Conservation (phyloP, 2,797 vertebrate species). For the Sebastes vulpes region DNA sequence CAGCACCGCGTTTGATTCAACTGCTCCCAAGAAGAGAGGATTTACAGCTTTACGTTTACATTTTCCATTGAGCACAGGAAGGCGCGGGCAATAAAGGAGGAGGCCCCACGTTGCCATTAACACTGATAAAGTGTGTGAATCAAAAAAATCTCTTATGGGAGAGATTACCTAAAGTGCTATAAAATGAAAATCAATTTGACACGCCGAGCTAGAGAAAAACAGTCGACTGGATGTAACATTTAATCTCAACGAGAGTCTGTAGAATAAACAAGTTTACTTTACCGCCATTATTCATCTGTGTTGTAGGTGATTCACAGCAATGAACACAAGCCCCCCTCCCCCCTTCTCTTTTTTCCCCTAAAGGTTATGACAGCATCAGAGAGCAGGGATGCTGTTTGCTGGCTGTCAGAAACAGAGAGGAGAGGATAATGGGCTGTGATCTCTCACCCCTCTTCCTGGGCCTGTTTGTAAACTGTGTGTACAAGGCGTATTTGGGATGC, state of each 20-base stretch:
- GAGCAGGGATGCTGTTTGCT: constrained; percentile 60
- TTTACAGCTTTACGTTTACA: constrained; percentile 47
- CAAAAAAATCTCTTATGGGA: constrained; percentile 20
- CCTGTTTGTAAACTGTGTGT: constrained; percentile 71
- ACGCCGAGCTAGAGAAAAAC: neutral
- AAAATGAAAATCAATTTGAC: constrained; percentile 52
- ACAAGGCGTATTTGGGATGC: constrained; percentile 74
- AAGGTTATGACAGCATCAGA: constrained; percentile 49
- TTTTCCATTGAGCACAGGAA: constrained; percentile 39
- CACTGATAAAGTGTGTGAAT: constrained; percentile 43
- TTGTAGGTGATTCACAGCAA: constrained; percentile 29
- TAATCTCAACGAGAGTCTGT: neutral
- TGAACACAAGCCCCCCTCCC: neutral
- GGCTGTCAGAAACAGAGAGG: constrained; percentile 54
- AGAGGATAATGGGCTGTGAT: constrained; percentile 48
- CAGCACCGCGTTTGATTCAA: constrained; percentile 54
- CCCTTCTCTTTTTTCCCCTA: neutral
- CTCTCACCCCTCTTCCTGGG: constrained; percentile 52
- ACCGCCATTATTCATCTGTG: neutral
- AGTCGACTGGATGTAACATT: neutral
- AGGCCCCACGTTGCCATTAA: constrained; percentile 31
- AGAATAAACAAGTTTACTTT: constrained; percentile 13
- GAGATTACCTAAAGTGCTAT: constrained; percentile 10
- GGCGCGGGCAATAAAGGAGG: constrained; percentile 33
- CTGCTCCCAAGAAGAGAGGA: constrained; percentile 55